Percentiles rank a stretch among this genome's conserved stretches.
Evolutionary conservation across 2,113 vertebrate species (phyloP).

Genomic region (Seriola aureovittata): DNA sequence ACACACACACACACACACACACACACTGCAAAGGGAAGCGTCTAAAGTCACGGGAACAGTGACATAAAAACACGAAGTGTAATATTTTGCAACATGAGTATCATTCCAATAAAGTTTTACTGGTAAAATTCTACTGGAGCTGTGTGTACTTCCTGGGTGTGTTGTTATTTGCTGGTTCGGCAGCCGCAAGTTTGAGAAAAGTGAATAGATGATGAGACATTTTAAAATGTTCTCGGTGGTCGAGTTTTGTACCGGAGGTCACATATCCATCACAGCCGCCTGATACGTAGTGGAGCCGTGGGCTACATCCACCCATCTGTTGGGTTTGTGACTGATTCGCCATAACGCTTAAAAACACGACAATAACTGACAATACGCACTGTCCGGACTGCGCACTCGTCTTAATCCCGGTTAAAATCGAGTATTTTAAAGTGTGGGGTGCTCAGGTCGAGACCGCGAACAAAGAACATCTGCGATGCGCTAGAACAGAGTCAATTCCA

Average conservation of each 20-base stretch:
- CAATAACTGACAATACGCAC: not conserved
- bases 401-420: constrained; percentile 25
- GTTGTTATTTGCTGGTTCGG: not conserved
- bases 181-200: not conserved
- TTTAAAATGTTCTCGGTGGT: not conserved
- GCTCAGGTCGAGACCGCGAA: constrained; percentile 43
- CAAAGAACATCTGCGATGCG: constrained; percentile 69
- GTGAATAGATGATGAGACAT: not conserved
- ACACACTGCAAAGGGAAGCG: constrained; percentile 67
- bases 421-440: not conserved
- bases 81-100: constrained; percentile 86
- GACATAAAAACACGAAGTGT: constrained; percentile 75
- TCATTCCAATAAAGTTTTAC: constrained; percentile 88
- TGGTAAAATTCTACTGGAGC: constrained; percentile 75
- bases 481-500: constrained; percentile 67
- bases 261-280: constrained; percentile 47
- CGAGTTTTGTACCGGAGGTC: constrained; percentile 17
- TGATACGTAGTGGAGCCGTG: constrained; percentile 41
- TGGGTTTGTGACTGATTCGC: constrained; percentile 16
- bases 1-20: constrained; percentile 25
- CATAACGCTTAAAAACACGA: constrained; percentile 6
- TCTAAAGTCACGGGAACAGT: constrained; percentile 63
- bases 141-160: constrained; percentile 8
- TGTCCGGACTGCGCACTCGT: not conserved
- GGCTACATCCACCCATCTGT: constrained; percentile 58